phyloP scores from a whole-genome alignment of 2,888 invertebrate genomes.

The Lasioglossum malachurum region DNA sequence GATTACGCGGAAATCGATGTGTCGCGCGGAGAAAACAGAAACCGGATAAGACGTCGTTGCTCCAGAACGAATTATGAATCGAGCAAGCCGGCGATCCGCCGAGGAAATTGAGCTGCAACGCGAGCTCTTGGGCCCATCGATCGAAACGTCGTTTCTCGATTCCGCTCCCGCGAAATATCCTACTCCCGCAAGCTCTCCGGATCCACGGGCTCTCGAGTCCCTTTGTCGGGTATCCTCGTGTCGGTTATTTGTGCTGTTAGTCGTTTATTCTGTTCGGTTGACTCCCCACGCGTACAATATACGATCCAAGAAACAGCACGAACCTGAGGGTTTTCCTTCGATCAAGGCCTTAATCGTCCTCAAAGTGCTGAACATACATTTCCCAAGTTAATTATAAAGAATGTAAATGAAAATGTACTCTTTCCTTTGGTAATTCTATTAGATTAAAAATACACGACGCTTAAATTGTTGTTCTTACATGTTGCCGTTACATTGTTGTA shows the following conservation, averaged over 20 bases:
- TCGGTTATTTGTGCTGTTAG: neutral
- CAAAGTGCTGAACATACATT: no score
- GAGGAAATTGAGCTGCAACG: constrained; percentile 26
- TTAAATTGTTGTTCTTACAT: no score
- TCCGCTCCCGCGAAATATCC: neutral
- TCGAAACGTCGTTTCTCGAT: neutral
- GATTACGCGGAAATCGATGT: constrained; percentile 39
- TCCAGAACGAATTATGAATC: constrained; percentile 30
- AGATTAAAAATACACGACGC: no score
- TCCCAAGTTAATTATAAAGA: no score
- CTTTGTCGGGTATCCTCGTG: neutral
- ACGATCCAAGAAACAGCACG: no score
- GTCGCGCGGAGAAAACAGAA: constrained; percentile 20
- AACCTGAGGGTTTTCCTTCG: no score
- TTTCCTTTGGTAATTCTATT: no score
- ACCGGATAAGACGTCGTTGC: constrained; percentile 9
- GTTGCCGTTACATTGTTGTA: no score
- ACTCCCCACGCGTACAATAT: neutral
- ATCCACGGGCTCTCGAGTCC: neutral
- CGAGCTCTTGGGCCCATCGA: neutral
- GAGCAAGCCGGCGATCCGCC: constrained; percentile 6
- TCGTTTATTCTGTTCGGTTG: neutral
- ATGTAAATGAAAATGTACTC: no score
- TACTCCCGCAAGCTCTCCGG: neutral
- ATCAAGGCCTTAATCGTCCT: no score